Evolutionary conservation across 2,113 vertebrate genomes (phyloP), one percentile per base, ranked within the genome.

Genomic region (Tragelaphus strepsiceros): DNA sequence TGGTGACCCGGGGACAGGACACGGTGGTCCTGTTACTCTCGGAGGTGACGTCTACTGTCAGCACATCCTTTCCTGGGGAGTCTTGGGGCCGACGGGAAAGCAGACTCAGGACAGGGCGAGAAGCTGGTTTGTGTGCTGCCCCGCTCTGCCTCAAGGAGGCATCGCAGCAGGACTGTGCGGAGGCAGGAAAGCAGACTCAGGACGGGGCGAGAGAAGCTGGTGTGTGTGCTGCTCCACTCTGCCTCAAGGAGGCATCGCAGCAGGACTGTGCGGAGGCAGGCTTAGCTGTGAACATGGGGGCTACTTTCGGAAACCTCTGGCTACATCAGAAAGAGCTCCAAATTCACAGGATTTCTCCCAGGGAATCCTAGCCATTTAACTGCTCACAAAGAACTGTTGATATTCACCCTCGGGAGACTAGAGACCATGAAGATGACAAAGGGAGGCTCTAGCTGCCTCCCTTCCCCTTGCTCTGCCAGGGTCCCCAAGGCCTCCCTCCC

Each of bases 401-500:
- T 0, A 9, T 0, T n/a, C 10, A 1, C 26, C 19, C 43, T 43
- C 0, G 3, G 53, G 43, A 84, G 86, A 10, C 32, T 8, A 9
- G 28, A 11, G 32, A 30, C 51, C 32, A 22, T 6, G 49, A 43
- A 64, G 88, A 21, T 2, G 32, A 54, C 59, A 35, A 35, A 54
- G 16, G 4, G 5, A 80, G 67, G 9, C 19, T 5, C 46, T 16
- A 0, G n/a, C 71, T 26, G 5, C 7, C 0, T 5, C 24, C 77
- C 24, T 39, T 53, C 17, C 19, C 19, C 24, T 49, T 6, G 6
- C 62, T 82, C 46, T 5, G 46, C 59, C 26, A 46, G 15, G 13
- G 53, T 82, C 86, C 71, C 71, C 56, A n/a, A 2, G 8, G 32
- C 32, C 12, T 16, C 62, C 51, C 22, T 3, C 56, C 58, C 9